phyloP scores from a whole-genome alignment of 2,113 vertebrate species.

The Pteruthius melanotis region DNA sequence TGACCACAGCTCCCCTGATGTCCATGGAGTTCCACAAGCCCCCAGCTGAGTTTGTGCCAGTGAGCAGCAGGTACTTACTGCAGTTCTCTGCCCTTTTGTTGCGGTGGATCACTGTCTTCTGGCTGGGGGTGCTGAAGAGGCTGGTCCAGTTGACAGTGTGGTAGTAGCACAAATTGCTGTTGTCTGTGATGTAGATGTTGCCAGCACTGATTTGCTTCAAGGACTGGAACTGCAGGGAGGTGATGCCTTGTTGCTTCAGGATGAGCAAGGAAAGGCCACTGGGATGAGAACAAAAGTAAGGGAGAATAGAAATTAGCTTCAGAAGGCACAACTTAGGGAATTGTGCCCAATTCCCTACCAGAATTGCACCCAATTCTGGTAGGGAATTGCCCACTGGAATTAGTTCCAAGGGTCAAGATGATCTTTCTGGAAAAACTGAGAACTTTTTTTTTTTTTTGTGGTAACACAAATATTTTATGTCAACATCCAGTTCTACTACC shows the following conservation, averaged over 20 bases:
- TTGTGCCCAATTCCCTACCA: too few species aligned
- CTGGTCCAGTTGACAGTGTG: conserved; percentile 95
- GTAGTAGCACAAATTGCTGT: conserved; percentile 94
- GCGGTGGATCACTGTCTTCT: conserved; percentile 88
- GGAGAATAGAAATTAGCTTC: background rate
- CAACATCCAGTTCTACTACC: background rate
- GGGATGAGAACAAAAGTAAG: background rate
- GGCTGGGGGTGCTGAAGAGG: conserved; percentile 85
- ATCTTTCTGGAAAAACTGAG: background rate
- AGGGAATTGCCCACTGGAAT: background rate
- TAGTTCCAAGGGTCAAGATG: background rate
- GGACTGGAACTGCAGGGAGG: conserved; percentile 92
- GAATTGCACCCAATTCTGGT: too few species aligned
- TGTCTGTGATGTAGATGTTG: conserved; percentile 95
- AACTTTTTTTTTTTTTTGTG: background rate
- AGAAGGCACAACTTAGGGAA: background rate
- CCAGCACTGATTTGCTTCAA: conserved; percentile 95
- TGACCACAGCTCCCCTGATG: background rate
- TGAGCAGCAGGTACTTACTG: conserved; percentile 79
- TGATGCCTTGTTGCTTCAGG: conserved; percentile 92
- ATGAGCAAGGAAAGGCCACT: conserved; percentile 97
- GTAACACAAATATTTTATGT: background rate
- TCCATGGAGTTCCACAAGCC: accelerated
- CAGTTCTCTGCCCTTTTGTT: conserved; percentile 89
- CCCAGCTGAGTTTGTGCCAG: background rate